phyloP scores from a whole-genome alignment of 2,888 invertebrate species.

The Hemithea aestivaria region DNA sequence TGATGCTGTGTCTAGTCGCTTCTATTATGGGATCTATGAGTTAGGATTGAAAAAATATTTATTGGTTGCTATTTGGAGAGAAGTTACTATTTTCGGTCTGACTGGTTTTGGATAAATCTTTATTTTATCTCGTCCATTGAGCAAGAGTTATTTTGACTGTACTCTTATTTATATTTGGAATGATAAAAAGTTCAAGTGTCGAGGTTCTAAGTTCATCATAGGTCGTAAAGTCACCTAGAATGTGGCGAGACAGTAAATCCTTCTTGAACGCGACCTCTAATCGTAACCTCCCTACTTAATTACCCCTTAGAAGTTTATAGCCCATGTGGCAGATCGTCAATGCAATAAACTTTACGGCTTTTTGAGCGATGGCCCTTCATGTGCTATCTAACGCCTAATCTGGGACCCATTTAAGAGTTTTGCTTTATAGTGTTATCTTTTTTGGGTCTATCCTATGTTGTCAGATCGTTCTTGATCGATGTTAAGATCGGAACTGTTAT shows the following conservation, averaged over 20 bases:
- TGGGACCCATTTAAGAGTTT: neutral
- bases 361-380: constrained; percentile 21
- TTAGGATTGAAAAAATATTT: neutral
- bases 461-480: too few relatives aligned
- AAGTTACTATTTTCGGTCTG: too few relatives aligned
- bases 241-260: constrained; percentile 4
- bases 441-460: too few relatives aligned
- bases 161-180: too few relatives aligned
- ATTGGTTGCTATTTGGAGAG: too few relatives aligned
- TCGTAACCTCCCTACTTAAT: constrained; percentile 23
- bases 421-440: too few relatives aligned
- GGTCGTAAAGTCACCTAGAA: constrained; percentile 4
- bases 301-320: constrained; percentile 24
- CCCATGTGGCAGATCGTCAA: constrained; percentile 27
- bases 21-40: constrained; percentile 7
- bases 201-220: neutral
- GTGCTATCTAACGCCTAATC: constrained; percentile 5
- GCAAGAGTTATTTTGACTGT: too few relatives aligned
- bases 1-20: constrained; percentile 8
- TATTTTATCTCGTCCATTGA: too few relatives aligned
- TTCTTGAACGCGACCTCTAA: constrained; percentile 11
- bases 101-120: too few relatives aligned
- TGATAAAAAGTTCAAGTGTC: neutral
- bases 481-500: too few relatives aligned
- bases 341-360: constrained; percentile 28